These are phyloP conservation scores for Omphaloscelis lunosa DNA, from an alignment of 2,888 invertebrate genomes.

Conservation along the genomic window DNA sequence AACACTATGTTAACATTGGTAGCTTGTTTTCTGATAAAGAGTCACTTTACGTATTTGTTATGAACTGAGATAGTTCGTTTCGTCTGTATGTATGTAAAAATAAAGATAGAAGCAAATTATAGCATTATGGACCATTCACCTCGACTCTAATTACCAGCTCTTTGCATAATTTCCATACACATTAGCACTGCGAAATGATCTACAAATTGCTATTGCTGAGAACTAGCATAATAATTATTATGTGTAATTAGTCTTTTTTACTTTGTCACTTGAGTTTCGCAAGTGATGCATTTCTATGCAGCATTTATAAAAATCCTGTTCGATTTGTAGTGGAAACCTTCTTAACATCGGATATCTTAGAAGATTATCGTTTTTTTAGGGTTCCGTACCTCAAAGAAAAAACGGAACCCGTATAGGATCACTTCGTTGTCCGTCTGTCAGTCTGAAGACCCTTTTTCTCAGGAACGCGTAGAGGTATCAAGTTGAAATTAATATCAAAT, in stretches of 20 bases:
- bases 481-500: no score
- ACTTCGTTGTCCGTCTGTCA: no score
- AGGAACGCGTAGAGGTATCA: no score
- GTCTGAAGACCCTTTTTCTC: no score
- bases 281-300: conserved; percentile 59
- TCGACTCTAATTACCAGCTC: conserved; percentile 85
- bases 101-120: conserved; percentile 81
- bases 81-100: conserved; percentile 71
- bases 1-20: conserved; percentile 37
- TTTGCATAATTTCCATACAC: conserved; percentile 88
- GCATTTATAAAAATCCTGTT: conserved; percentile 55
- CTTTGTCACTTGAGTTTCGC: conserved; percentile 78
- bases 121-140: conserved; percentile 84
- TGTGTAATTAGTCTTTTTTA: conserved; percentile 83
- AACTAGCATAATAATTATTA: conserved; percentile 84
- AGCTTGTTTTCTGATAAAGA: conserved; percentile 32
- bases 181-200: conserved; percentile 87
- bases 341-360: not conserved
- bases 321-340: conserved; percentile 34
- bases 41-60: conserved; percentile 41
- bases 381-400: no score
- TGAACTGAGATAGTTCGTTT: conserved; percentile 53
- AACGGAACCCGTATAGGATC: no score
- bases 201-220: conserved; percentile 85
- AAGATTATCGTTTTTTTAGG: conserved; percentile 5